Evolutionary conservation across 2,113 vertebrate genomes (phyloP).

Genomic region (Octodon degus): DNA sequence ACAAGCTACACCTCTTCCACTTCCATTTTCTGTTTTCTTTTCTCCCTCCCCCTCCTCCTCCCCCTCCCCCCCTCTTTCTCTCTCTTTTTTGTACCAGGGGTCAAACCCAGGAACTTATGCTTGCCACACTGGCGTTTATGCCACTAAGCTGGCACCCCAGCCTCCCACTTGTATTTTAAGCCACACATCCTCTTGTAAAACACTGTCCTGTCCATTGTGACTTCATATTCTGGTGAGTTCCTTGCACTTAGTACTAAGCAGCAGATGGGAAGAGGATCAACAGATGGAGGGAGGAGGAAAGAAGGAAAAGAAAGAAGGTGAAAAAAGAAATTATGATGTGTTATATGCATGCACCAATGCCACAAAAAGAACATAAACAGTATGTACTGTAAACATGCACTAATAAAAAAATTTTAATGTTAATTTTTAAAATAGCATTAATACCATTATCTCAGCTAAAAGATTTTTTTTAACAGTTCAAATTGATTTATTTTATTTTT

Average conservation of each 20-base stretch:
- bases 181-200: neutral
- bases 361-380: neutral
- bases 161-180: neutral
- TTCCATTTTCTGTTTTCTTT: neutral
- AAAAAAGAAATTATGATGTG: neutral
- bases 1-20: neutral
- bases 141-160: no score
- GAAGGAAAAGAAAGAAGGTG: neutral
- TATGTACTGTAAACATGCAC: neutral
- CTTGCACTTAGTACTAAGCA: neutral
- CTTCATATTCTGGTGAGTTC: neutral
- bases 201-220: neutral
- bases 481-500: conserved; percentile 24
- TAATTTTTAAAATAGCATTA: neutral
- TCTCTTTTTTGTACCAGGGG: no score
- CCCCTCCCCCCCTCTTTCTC: no score
- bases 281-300: neutral
- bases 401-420: neutral
- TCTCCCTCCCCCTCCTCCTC: no score
- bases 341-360: neutral
- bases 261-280: no score
- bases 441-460: neutral
- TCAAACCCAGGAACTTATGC: no score
- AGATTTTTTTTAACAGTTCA: neutral
- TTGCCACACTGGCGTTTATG: no score